Evolutionary conservation across 2,888 invertebrate species (phyloP).

Genomic region (Drosophila monieri): DNA sequence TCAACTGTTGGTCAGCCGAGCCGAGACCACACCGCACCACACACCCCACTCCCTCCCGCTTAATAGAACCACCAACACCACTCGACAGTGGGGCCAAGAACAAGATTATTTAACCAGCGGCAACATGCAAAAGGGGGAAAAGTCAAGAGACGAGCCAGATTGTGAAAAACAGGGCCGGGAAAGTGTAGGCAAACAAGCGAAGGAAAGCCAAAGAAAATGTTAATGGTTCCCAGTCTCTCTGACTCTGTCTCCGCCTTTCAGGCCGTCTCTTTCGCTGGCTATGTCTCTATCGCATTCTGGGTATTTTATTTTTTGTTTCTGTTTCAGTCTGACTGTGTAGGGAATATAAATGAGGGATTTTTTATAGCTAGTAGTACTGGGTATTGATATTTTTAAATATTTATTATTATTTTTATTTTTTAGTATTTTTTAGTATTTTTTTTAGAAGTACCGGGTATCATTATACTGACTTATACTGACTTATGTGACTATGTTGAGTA

Average conservation of each 20-base stretch:
- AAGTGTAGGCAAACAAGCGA: conserved; percentile 38
- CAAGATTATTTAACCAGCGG: conserved; percentile 57
- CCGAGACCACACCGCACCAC: background rate
- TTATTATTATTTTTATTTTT: too few relatives aligned
- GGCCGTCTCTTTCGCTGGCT: too few relatives aligned
- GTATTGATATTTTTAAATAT: too few relatives aligned
- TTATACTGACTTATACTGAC: background rate
- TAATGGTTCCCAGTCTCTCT: conserved; percentile 33
- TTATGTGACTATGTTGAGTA: too few relatives aligned
- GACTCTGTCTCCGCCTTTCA: conserved; percentile 5
- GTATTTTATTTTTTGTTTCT: too few relatives aligned
- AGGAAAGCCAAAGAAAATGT: conserved; percentile 44
- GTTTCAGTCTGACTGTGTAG: background rate
- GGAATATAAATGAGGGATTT: background rate
- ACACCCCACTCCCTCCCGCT: too few relatives aligned
- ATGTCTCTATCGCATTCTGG: too few relatives aligned
- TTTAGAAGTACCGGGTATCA: background rate
- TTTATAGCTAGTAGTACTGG: too few relatives aligned
- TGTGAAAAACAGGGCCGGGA: conserved; percentile 13
- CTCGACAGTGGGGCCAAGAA: conserved; percentile 48
- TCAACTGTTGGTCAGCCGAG: conserved; percentile 56
- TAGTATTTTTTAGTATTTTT: too few relatives aligned
- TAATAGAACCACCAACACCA: conserved; percentile 23
- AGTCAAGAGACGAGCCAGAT: conserved; percentile 16
- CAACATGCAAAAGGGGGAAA: conserved; percentile 23